A percentile compares a stretch with the other conserved stretches of the same genome.
phyloP scores from a whole-genome alignment of 2,888 invertebrate species.

The Tetramorium bicarinatum region DNA sequence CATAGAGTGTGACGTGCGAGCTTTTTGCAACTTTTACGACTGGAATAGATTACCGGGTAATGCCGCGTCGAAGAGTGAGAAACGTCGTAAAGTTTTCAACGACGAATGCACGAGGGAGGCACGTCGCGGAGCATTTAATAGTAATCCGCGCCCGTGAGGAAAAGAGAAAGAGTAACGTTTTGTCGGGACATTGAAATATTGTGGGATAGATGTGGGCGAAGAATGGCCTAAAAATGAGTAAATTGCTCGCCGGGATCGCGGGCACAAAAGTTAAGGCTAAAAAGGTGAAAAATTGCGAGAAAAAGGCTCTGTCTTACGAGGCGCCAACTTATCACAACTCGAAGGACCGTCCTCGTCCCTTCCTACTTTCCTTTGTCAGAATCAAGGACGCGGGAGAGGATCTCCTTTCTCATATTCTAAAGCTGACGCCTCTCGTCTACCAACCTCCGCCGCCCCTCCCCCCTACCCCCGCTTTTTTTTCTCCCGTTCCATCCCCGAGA shows the following conservation, averaged over 20 bases:
- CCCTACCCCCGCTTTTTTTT: constrained; percentile 28
- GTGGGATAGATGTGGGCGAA: constrained; percentile 44
- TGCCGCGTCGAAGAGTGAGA: constrained; percentile 7
- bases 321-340: constrained; percentile 75
- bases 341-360: constrained; percentile 72
- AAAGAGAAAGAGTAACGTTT: constrained; percentile 25
- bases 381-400: constrained; percentile 77
- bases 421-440: constrained; percentile 74
- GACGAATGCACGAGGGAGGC: constrained; percentile 11
- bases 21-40: constrained; percentile 44
- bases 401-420: constrained; percentile 78
- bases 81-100: constrained; percentile 48
- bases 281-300: constrained; percentile 76
- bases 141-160: constrained; percentile 15
- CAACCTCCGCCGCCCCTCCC: not conserved
- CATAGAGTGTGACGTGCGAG: constrained; percentile 27
- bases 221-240: constrained; percentile 71
- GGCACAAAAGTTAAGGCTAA: constrained; percentile 73
- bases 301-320: constrained; percentile 74
- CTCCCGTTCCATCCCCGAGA: constrained; percentile 53
- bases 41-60: constrained; percentile 36
- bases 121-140: constrained; percentile 39
- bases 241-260: constrained; percentile 70
- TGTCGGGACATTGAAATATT: constrained; percentile 52
- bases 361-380: constrained; percentile 76